phyloP scores from a whole-genome alignment of 2,797 vertebrate species.

The Centropyge bicolor region DNA sequence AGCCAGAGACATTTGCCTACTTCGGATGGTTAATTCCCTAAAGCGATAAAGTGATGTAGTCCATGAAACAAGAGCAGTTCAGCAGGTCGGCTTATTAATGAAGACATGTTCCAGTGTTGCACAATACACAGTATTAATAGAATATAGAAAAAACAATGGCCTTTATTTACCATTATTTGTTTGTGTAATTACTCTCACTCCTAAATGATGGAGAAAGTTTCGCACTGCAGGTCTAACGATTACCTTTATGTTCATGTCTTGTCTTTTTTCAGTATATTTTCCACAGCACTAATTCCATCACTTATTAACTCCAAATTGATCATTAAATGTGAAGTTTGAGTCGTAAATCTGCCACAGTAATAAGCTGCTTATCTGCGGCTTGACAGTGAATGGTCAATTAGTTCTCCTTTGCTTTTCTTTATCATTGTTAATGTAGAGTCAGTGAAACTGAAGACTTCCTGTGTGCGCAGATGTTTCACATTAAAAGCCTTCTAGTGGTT shows the following conservation, averaged over 20 bases:
- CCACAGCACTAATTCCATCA: too few species aligned
- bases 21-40: constrained; percentile 11
- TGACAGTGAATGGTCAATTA: not conserved
- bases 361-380: not conserved
- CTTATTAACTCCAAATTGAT: too few species aligned
- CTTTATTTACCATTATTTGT: not conserved
- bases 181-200: too few species aligned
- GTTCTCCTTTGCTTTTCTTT: not conserved
- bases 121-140: not conserved
- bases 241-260: too few species aligned
- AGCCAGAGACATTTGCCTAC: not conserved
- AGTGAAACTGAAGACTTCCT: not conserved
- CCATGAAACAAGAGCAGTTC: not conserved
- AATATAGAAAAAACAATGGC: not conserved
- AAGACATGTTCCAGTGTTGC: not conserved
- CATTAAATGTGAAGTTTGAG: too few species aligned
- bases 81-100: not conserved
- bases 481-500: too few species aligned
- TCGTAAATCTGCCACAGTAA: too few species aligned
- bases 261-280: too few species aligned
- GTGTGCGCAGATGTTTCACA: too few species aligned
- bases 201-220: too few species aligned
- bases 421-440: not conserved
- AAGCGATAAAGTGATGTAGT: not conserved
- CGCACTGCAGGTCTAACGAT: too few species aligned